These are phyloP conservation scores for Drosophila subsilvestris DNA, from an alignment of 2,888 invertebrate genomes.

Conservation along the genomic window DNA sequence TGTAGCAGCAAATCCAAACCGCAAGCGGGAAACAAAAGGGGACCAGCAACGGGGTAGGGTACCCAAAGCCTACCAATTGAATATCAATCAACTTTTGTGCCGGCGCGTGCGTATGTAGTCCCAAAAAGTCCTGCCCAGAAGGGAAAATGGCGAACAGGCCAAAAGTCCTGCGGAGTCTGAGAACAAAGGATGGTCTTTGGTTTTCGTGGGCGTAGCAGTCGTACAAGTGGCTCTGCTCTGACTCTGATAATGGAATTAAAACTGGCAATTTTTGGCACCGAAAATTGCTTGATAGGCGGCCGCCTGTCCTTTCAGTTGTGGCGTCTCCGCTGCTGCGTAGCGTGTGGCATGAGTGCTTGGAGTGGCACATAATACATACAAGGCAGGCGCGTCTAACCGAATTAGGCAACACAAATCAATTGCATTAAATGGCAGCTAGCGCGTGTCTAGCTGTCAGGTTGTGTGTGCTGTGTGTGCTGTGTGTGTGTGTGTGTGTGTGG, in stretches of 20 bases:
- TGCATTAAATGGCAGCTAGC: constrained; percentile 70
- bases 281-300: constrained; percentile 61
- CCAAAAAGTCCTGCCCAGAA: constrained; percentile 14
- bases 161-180: constrained; percentile 29
- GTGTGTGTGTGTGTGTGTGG: constrained; percentile 23
- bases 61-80: constrained; percentile 80
- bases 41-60: background rate
- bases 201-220: background rate
- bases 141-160: constrained; percentile 4
- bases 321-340: background rate
- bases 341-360: background rate
- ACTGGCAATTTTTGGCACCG: constrained; percentile 64
- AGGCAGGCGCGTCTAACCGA: constrained; percentile 54
- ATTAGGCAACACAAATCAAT: constrained; percentile 74
- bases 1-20: constrained; percentile 77
- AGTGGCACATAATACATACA: constrained; percentile 40
- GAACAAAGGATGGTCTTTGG: constrained; percentile 23
- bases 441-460: constrained; percentile 33
- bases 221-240: constrained; percentile 15
- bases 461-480: constrained; percentile 16
- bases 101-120: constrained; percentile 24
- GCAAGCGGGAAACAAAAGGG: constrained; percentile 50
- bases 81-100: constrained; percentile 79
- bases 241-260: constrained; percentile 74
- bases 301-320: background rate